Percentiles rank a stretch among this genome's conserved stretches.
Conservation (phyloP, 2,797 vertebrate species). For the Cyclopterus lumpus region DNA sequence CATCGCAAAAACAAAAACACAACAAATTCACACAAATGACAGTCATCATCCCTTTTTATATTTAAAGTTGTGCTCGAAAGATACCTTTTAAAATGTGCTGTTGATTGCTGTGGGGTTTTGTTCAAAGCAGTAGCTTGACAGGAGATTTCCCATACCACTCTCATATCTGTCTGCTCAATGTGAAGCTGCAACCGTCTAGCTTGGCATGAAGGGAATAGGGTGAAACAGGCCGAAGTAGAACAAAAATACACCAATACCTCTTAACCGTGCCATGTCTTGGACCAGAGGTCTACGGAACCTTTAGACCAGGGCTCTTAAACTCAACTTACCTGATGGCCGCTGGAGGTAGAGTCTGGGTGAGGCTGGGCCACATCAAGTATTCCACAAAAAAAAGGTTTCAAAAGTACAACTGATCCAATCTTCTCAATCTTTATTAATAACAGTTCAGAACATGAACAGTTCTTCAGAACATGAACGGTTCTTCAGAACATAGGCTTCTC, state of each 20-base stretch:
- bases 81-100: not conserved
- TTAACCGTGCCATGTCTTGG: not conserved
- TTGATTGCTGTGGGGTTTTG: not conserved
- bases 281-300: not conserved
- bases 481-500: too few relatives aligned
- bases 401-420: too few relatives aligned
- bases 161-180: not conserved
- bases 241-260: not conserved
- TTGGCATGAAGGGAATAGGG: not conserved
- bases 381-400: too few relatives aligned
- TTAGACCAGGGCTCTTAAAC: too few relatives aligned
- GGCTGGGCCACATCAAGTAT: too few relatives aligned
- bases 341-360: too few relatives aligned
- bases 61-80: not conserved
- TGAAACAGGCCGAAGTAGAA: not conserved
- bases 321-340: too few relatives aligned
- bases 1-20: too few relatives aligned
- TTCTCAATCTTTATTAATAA: too few relatives aligned
- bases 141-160: not conserved
- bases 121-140: not conserved
- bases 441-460: too few relatives aligned
- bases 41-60: not conserved
- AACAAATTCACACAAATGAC: slow-evolving; percentile 12
- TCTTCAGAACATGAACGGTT: too few relatives aligned
- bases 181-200: not conserved